Percentiles rank a stretch among this genome's conserved stretches.
Evolutionary conservation across 2,888 invertebrate genomes (phyloP).

Genomic region (Diarsia mendica): DNA sequence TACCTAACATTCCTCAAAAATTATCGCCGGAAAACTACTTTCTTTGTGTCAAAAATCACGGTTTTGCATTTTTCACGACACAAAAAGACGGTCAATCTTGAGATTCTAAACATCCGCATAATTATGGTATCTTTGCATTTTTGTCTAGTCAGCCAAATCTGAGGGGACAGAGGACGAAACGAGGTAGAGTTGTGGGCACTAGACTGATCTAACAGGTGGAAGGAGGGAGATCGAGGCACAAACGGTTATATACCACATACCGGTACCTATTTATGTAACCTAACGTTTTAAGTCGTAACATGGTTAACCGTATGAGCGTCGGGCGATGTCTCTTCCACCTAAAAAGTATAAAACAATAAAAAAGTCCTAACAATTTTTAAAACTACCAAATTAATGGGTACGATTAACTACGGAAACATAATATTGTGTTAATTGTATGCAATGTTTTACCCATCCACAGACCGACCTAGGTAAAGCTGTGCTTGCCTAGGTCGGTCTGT

Average conservation of each 20-base stretch:
- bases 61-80: no score
- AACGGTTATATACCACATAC: not conserved
- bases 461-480: no score
- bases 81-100: not conserved
- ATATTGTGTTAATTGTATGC: not conserved
- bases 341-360: not conserved
- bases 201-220: not conserved
- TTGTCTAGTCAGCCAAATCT: not conserved
- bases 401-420: constrained; percentile 15
- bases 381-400: not conserved
- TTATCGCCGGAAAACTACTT: no score
- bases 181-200: not conserved
- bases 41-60: no score
- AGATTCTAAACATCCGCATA: not conserved
- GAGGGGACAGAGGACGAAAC: not conserved
- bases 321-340: not conserved
- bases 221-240: not conserved
- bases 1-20: no score
- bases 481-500: no score
- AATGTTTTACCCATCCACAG: no score
- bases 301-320: no score
- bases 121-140: not conserved
- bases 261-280: no score
- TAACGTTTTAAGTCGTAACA: not conserved
- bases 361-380: not conserved